These are phyloP conservation scores for Camponotus vicinus DNA, from an alignment of 1,140 invertebrate species.

Conservation along the genomic window DNA sequence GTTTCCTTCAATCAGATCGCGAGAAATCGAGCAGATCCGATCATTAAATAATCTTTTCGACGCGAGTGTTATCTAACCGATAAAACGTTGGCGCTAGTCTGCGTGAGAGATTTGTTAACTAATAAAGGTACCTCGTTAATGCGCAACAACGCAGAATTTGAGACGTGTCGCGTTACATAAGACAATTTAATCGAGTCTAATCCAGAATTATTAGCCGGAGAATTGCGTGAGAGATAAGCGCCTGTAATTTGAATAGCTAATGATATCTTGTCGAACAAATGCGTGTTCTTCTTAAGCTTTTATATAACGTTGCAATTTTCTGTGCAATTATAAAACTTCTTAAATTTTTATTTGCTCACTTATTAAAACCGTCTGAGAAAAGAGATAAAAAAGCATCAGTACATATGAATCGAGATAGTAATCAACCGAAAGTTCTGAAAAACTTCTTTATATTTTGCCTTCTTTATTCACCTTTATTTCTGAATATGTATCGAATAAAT, in stretches of 20 bases:
- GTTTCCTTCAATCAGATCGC: slow-evolving; percentile 67
- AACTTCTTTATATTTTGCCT: background rate
- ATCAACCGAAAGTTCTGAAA: background rate
- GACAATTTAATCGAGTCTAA: slow-evolving; percentile 34
- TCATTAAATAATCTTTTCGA: slow-evolving; percentile 50
- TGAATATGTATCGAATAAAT: slow-evolving; percentile 18
- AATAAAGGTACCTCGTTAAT: background rate
- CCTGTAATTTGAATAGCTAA: slow-evolving; percentile 14
- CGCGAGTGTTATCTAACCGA: background rate
- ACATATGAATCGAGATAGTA: background rate
- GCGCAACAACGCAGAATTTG: slow-evolving; percentile 7
- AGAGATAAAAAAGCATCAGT: background rate
- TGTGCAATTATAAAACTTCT: background rate
- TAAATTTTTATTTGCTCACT: background rate
- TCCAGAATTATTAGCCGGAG: slow-evolving; percentile 9
- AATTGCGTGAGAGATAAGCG: slow-evolving; percentile 2
- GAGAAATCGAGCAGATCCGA: slow-evolving; percentile 57
- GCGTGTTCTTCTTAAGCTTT: background rate
- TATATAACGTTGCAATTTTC: background rate
- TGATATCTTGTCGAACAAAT: background rate
- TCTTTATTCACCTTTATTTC: background rate
- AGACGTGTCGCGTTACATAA: slow-evolving; percentile 23
- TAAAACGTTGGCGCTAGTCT: background rate
- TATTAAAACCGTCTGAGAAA: background rate
- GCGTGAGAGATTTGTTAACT: background rate